A percentile compares a stretch with the other conserved stretches of the same genome.
Conservation (phyloP, 2,797 vertebrate species). For the Anguilla marmorata region DNA sequence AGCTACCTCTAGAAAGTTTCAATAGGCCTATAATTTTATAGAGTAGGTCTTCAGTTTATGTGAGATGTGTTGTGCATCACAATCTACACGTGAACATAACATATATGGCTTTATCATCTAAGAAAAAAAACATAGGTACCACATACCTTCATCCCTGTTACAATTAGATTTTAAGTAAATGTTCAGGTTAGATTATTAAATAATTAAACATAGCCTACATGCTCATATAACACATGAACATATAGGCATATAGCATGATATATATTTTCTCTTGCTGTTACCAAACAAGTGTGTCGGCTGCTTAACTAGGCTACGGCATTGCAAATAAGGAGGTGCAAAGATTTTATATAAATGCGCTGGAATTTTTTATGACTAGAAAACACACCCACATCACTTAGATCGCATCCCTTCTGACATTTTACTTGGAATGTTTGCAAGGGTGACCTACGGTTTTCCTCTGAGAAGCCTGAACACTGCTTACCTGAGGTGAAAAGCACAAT, state of each 20-base stretch:
- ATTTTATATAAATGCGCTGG: background rate
- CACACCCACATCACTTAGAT: background rate
- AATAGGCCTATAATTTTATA: background rate
- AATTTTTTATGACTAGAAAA: background rate
- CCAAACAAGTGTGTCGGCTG: background rate
- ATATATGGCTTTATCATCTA: background rate
- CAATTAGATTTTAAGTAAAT: background rate
- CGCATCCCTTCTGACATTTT: background rate
- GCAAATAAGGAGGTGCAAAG: background rate
- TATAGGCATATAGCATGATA: background rate
- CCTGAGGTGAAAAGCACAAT: conserved; percentile 97
- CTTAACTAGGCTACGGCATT: background rate
- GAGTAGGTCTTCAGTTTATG: background rate
- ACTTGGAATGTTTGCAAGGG: background rate
- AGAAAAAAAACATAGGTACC: background rate
- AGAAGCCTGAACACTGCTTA: conserved; percentile 62
- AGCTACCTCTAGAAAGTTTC: background rate
- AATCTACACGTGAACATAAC: background rate
- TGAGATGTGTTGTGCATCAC: background rate
- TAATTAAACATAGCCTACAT: background rate
- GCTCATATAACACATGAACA: background rate
- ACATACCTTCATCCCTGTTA: background rate
- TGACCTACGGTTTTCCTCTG: background rate
- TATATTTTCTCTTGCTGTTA: background rate
- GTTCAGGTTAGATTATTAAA: background rate